Conservation (phyloP, 2,113 vertebrate genomes). For the Ardeotis arabs region DNA sequence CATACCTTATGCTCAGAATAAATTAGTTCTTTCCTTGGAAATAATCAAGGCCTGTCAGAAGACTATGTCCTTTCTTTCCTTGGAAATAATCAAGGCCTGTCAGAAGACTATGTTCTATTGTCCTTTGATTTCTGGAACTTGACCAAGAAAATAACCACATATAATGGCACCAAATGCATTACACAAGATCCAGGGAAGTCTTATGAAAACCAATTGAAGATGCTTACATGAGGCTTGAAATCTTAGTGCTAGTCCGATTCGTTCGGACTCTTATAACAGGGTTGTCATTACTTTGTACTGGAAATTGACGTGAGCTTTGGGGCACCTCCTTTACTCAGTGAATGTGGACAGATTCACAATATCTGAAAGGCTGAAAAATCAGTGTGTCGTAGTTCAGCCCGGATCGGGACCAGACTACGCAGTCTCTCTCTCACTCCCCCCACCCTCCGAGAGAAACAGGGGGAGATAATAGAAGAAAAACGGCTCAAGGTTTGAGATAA, state of each 20-base stretch:
- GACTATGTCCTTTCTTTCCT: not conserved
- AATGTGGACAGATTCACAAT: not conserved
- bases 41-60: not conserved
- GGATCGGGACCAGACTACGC: too few species aligned
- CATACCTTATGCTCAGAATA: not conserved
- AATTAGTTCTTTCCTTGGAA: not conserved
- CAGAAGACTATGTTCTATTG: not conserved
- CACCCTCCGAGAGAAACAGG: too few species aligned
- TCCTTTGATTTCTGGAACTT: slow-evolving; percentile 3
- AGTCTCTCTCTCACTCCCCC: too few species aligned
- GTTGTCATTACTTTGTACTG: not conserved
- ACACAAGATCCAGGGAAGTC: not conserved
- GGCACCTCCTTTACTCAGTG: not conserved
- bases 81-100: not conserved
- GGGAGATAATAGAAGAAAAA: too few species aligned
- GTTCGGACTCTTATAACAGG: not conserved
- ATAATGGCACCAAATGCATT: not conserved
- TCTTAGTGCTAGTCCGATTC: not conserved
- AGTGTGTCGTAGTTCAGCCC: too few species aligned
- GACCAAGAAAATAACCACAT: not conserved
- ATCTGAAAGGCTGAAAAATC: slow-evolving; percentile 9
- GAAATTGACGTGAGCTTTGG: not conserved
- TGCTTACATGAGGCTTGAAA: not conserved
- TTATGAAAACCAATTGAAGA: not conserved
- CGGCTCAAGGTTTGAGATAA: too few species aligned